A percentile compares a stretch with the other conserved stretches of the same genome.
phyloP scores from a whole-genome alignment of 2,113 vertebrate species.

The Bambusicola thoracicus region DNA sequence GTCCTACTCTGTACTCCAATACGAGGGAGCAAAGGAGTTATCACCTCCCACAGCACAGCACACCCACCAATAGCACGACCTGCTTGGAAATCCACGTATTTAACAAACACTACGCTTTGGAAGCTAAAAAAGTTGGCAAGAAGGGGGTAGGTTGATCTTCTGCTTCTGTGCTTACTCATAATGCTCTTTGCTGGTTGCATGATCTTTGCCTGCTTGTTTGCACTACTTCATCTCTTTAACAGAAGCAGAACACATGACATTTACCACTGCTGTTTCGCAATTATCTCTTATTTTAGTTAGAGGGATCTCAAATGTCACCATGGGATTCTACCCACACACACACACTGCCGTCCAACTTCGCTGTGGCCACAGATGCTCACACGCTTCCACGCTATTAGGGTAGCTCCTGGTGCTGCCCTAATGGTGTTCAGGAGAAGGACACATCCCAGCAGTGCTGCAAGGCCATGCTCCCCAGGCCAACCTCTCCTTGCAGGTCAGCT shows the following conservation, averaged over 20 bases:
- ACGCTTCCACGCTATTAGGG: no score
- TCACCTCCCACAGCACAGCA: not conserved
- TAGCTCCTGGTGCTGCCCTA: not conserved
- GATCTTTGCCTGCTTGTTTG: constrained; percentile 20
- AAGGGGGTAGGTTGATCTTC: not conserved
- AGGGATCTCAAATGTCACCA: constrained; percentile 25
- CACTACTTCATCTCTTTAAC: not conserved
- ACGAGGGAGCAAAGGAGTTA: not conserved
- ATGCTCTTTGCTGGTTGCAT: fast-evolving
- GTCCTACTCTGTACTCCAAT: not conserved
- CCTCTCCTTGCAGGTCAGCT: not conserved
- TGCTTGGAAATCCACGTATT: not conserved
- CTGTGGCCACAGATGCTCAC: not conserved
- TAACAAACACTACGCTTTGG: not conserved
- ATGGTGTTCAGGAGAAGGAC: not conserved
- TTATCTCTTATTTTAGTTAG: constrained; percentile 2
- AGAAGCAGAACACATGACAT: constrained; percentile 15
- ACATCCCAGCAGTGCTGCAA: not conserved
- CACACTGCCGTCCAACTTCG: not conserved
- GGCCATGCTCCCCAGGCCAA: not conserved
- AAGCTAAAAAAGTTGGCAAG: not conserved
- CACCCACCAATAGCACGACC: not conserved
- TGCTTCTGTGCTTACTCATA: not conserved
- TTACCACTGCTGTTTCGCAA: constrained; percentile 17
- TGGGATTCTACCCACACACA: not conserved